phyloP scores from a whole-genome alignment of 2,797 vertebrate species.

The Silurus lanzhouensis region DNA sequence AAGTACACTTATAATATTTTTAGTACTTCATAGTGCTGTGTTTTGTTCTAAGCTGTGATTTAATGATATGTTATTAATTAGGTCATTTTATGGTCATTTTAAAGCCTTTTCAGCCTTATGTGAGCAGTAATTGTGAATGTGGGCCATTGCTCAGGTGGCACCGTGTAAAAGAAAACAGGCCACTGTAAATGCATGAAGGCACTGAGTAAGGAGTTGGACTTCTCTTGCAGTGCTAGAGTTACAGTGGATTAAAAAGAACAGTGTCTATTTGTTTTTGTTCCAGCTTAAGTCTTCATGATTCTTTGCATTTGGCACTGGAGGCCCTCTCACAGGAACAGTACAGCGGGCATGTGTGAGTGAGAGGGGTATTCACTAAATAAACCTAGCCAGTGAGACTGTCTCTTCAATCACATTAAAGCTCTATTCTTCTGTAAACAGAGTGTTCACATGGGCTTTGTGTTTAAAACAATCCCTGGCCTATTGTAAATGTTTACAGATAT shows the following conservation, averaged over 20 bases:
- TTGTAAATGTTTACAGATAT: slow-evolving; percentile 63
- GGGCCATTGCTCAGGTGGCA: neutral
- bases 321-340: slow-evolving; percentile 26
- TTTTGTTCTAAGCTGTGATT: neutral
- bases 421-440: slow-evolving; percentile 64
- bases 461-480: slow-evolving; percentile 53
- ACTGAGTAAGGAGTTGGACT: slow-evolving; percentile 29
- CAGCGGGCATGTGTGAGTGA: neutral
- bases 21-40: neutral
- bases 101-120: neutral
- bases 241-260: slow-evolving; percentile 26
- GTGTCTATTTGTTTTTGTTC: slow-evolving; percentile 37
- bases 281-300: slow-evolving; percentile 24
- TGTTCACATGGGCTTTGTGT: slow-evolving; percentile 56
- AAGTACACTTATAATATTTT: neutral
- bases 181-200: slow-evolving; percentile 33
- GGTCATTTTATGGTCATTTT: neutral
- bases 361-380: slow-evolving; percentile 54
- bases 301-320: slow-evolving; percentile 32
- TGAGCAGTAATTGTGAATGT: neutral
- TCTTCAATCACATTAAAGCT: slow-evolving; percentile 57
- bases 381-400: slow-evolving; percentile 24
- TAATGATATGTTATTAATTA: too few relatives aligned
- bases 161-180: neutral
- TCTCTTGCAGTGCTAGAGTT: slow-evolving; percentile 36